Base-by-base conservation (phyloP, 1,140 invertebrate genomes). In the Adelges cooleyi region DNA sequence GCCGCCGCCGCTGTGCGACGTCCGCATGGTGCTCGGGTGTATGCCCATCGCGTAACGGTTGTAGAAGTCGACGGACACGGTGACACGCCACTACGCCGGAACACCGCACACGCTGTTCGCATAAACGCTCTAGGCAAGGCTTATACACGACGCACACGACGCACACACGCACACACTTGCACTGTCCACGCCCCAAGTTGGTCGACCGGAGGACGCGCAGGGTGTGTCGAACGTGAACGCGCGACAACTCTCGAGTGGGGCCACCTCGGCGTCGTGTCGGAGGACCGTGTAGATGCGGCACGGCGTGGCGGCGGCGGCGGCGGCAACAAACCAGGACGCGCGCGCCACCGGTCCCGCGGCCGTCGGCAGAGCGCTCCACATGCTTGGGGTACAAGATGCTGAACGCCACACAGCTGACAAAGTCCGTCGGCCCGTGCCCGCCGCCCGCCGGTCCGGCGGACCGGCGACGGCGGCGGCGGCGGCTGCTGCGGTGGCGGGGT, bases 141-240 rank as follows among this genome's bases (percentile, higher is more conserved):
- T n/a, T n/a, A n/a, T n/a, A n/a, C n/a, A n/a, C n/a, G n/a, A n/a
- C n/a, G n/a, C n/a, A n/a, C n/a, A 38, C 3, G 17, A 18, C 33
- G 20, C 22, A 18, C 5, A 25, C 54, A 25, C 40, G 1, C 38
- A 11, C 11, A 46, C 38, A 0, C 53, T 17, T 44, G 46, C 56
- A 33, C 42, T 62, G 56, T 62, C 56, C 56, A 62, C 56, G 56
- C 56, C 56, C 56, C 56, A 48, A 62, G 56, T 38, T 46, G 17
- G 56, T 40, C 42, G 42, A 44, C 0, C 56, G 40, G 56, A 62
- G 56, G 42, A 62, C 56, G 29, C 56, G 56, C 56, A 62, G 56
- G 56, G 56, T 62, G 56, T 62, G 56, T 62, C 56, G 56, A 17
- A 62, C 56, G 56, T 62, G 56, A 44, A 62, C 56, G 56, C 56